Conservation (phyloP, 2,888 invertebrate genomes). For the Arenicola marina region DNA sequence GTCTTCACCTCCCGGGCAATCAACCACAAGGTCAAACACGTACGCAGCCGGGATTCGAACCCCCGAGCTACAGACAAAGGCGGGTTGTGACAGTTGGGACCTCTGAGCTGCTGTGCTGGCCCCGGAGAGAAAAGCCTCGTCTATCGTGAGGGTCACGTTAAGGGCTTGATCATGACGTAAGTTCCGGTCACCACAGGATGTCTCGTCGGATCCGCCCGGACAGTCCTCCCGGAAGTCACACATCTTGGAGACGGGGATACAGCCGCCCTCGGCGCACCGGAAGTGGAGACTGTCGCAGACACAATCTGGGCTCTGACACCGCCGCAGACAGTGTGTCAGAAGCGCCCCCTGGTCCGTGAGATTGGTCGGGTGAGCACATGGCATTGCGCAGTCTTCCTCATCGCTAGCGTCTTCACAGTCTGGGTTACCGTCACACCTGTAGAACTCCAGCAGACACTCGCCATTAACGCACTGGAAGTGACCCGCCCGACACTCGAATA, state of each 20-base stretch:
- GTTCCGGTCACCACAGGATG: not conserved
- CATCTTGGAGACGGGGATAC: not conserved
- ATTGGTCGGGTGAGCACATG: not conserved
- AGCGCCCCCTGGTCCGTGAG: not conserved
- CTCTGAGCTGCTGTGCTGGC: not conserved
- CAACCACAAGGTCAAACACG: not conserved
- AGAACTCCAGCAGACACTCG: too few relatives aligned
- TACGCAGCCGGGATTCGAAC: too few relatives aligned
- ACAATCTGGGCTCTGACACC: not conserved
- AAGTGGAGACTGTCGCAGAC: not conserved
- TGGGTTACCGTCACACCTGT: not conserved
- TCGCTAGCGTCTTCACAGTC: not conserved
- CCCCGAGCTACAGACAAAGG: too few relatives aligned
- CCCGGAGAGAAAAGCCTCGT: not conserved
- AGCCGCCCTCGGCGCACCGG: not conserved
- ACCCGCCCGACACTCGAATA: too few relatives aligned
- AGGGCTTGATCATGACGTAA: too few relatives aligned
- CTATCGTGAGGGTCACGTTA: too few relatives aligned
- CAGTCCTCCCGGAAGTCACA: not conserved
- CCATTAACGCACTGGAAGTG: too few relatives aligned
- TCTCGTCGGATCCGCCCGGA: not conserved
- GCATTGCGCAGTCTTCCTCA: not conserved
- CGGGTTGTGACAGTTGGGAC: not conserved
- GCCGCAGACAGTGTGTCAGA: not conserved
- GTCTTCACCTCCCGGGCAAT: not conserved